Evolutionary conservation across 2,113 vertebrate genomes (phyloP).

Genomic region (Zootoca vivipara): DNA sequence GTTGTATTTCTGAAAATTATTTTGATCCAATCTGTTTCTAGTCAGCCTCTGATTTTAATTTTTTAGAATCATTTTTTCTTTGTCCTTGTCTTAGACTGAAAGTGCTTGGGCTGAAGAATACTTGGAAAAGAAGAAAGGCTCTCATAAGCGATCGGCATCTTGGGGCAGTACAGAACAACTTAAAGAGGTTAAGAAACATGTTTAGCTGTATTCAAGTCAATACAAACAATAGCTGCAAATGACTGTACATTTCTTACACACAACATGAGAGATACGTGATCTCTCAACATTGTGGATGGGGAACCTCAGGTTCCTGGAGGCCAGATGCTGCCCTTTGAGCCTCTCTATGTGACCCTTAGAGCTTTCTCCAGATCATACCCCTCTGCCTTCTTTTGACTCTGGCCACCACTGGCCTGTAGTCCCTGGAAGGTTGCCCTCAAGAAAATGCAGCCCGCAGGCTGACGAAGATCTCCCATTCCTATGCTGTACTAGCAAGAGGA

Average conservation of each 20-base stretch:
- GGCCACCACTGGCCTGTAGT: too few species aligned
- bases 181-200: slow-evolving; percentile 87
- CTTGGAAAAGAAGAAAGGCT: slow-evolving; percentile 89
- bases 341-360: too few species aligned
- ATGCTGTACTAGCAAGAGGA: not conserved
- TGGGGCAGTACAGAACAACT: slow-evolving; percentile 98
- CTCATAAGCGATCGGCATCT: slow-evolving; percentile 95
- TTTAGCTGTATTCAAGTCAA: slow-evolving; percentile 25
- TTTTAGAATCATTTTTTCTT: slow-evolving; percentile 9
- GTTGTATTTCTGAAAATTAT: not conserved
- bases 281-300: not conserved
- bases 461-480: too few species aligned
- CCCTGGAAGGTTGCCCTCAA: too few species aligned
- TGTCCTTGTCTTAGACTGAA: slow-evolving; percentile 83
- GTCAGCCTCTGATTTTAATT: not conserved
- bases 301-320: not conserved
- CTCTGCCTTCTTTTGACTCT: too few species aligned
- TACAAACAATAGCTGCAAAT: not conserved
- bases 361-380: too few species aligned
- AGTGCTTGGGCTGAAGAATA: slow-evolving; percentile 96
- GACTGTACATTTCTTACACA: not conserved
- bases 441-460: too few species aligned
- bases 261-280: not conserved
- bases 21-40: not conserved
- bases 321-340: too few species aligned